These are phyloP conservation scores for Folsomia manolachei DNA, from an alignment of 2,888 invertebrate genomes.

Conservation along the genomic window DNA sequence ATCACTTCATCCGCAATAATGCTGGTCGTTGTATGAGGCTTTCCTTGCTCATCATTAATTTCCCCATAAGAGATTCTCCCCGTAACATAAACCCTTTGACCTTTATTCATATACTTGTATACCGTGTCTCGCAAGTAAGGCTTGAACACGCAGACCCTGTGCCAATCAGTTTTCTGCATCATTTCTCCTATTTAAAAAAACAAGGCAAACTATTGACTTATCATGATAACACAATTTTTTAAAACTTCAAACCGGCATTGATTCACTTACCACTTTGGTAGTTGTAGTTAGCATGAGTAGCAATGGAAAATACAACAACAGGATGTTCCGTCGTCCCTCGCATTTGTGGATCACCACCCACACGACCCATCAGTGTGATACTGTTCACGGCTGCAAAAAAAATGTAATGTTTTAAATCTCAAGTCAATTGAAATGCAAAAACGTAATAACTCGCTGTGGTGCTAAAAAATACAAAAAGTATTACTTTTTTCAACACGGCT, in stretches of 20 bases:
- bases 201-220: too few relatives aligned
- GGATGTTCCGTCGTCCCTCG: constrained; percentile 79
- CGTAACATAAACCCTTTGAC: constrained; percentile 76
- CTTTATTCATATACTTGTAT: constrained; percentile 76
- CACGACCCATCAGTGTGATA: constrained; percentile 79
- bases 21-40: constrained; percentile 68
- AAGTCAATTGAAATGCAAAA: background rate
- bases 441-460: background rate
- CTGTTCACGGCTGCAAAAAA: constrained; percentile 70
- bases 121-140: constrained; percentile 76
- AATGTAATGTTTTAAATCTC: constrained; percentile 9
- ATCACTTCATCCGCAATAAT: constrained; percentile 84
- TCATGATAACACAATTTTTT: too few relatives aligned
- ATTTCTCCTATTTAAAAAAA: constrained; percentile 67
- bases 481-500: constrained; percentile 16
- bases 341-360: constrained; percentile 83
- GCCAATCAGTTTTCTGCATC: constrained; percentile 87
- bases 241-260: too few relatives aligned
- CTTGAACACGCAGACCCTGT: constrained; percentile 80
- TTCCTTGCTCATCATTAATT: constrained; percentile 73
- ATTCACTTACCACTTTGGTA: constrained; percentile 55
- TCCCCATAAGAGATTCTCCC: constrained; percentile 83
- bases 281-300: constrained; percentile 82
- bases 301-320: constrained; percentile 82
- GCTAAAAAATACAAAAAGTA: background rate